Percentiles rank a stretch among this genome's conserved stretches.
These are phyloP conservation scores for Oopsacas minuta DNA, from an alignment of 37 sponge, comb jelly and placozoan genomes.

Conservation along the genomic window DNA sequence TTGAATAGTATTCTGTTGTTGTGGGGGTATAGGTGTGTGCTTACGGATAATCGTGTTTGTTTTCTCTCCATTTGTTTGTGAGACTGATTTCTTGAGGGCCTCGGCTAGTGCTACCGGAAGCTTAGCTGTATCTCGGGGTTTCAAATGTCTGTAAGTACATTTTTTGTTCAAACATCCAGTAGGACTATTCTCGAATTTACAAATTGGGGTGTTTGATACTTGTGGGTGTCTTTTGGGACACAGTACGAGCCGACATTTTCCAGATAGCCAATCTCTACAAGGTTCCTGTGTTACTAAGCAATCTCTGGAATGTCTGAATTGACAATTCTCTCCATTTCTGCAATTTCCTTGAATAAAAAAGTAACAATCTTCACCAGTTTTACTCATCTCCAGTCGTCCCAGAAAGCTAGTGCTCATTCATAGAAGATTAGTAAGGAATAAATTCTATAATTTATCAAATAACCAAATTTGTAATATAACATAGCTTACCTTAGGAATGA, in stretches of 20 bases:
- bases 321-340: not conserved
- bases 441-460: not conserved
- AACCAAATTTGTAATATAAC: not conserved
- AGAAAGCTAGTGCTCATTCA: not conserved
- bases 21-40: not conserved
- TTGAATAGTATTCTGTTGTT: not conserved
- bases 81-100: not conserved
- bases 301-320: not conserved
- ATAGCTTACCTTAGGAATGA: too few relatives aligned
- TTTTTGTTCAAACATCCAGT: not conserved
- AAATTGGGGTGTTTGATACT: not conserved
- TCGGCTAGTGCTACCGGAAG: not conserved
- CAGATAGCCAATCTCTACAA: not conserved
- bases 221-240: not conserved
- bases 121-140: not conserved
- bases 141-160: not conserved
- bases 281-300: not conserved
- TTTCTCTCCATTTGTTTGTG: not conserved
- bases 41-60: not conserved
- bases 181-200: slow-evolving; percentile 8
- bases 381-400: not conserved
- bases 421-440: not conserved
- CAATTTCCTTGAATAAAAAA: not conserved
- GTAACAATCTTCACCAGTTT: slow-evolving; percentile 10
- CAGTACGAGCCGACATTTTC: not conserved